phyloP scores from a whole-genome alignment of 64 coral and sea anemone genomes.

The Pocillopora verrucosa region DNA sequence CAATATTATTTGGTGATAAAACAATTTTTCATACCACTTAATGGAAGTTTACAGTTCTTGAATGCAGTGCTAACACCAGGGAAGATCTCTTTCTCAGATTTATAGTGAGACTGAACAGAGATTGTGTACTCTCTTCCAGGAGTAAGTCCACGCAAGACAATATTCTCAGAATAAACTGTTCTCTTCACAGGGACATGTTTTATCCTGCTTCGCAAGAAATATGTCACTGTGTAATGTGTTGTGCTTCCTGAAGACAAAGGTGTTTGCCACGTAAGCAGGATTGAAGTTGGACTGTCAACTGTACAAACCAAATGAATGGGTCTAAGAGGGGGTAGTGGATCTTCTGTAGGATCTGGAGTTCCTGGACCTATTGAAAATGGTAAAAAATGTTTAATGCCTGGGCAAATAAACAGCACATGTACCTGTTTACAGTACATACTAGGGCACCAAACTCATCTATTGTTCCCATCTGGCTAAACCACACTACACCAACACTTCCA shows the following conservation, averaged over 20 bases:
- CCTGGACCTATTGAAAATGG: neutral
- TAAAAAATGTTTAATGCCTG: neutral
- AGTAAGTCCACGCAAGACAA: neutral
- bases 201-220: neutral
- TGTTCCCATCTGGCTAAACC: too few relatives aligned
- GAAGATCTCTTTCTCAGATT: neutral
- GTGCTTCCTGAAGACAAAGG: constrained; percentile 13
- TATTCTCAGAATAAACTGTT: neutral
- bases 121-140: constrained; percentile 31
- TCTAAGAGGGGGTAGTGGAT: neutral
- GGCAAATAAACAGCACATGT: neutral
- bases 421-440: too few relatives aligned
- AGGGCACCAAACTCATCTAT: too few relatives aligned
- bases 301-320: constrained; percentile 11
- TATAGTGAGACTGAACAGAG: constrained; percentile 20
- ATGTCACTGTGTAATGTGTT: constrained; percentile 43
- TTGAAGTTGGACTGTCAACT: constrained; percentile 36
- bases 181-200: neutral
- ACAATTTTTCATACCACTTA: neutral
- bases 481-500: too few relatives aligned
- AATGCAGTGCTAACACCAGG: constrained; percentile 3
- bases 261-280: constrained; percentile 43
- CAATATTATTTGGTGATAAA: neutral
- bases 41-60: neutral
- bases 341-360: neutral